Base-by-base conservation (phyloP, 1,140 invertebrate genomes). In the Dryas iulia region DNA sequence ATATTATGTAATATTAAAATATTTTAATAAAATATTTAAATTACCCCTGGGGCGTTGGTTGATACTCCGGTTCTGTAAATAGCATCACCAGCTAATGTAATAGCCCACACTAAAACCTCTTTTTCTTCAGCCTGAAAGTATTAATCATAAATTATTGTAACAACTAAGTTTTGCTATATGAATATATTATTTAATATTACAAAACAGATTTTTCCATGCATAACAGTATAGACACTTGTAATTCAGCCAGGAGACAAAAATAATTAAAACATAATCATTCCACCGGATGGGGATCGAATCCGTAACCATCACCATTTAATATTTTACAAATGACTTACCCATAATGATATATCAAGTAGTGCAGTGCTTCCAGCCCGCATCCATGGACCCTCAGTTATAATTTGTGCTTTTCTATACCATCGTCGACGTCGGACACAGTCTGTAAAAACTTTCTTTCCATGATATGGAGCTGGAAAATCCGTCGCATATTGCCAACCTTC, bases 401-500 rank as follows among this genome's bases (percentile, higher is more conserved):
- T 91, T 66, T 96, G 95, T 81, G 96, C 97, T 77, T 95, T 95
- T 77, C 97, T 94, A 74, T 95, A 95, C 97, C 97, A 98, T 54
- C 96, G 92, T 52, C 97, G 92, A 25, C 97, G 93, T 63, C 98
- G 93, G 0, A 98, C 97, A 81, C 97, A 97, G 92, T 98, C 97
- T 0, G 96, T 97, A 69, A 98, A 95, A 62, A 96, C 93, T 86
- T 97, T 98, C 74, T 95, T 94, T 0, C 94, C 94, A 86, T 98
- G 97, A 88, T 97, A 98, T 23, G 94, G 94, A 0, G 95, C 94
- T 5, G 97, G 97, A 87, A 98, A 98, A 89, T 98, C 97, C 1
- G 96, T 95, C 2, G 97, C 97, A 92, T 98, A 98, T 84, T 98
- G 97, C 98, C 98, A 98, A 2, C 97, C 97, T 74, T 98, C 96